Conservation (phyloP, 2,113 vertebrate species). For the Damaliscus lunatus region DNA sequence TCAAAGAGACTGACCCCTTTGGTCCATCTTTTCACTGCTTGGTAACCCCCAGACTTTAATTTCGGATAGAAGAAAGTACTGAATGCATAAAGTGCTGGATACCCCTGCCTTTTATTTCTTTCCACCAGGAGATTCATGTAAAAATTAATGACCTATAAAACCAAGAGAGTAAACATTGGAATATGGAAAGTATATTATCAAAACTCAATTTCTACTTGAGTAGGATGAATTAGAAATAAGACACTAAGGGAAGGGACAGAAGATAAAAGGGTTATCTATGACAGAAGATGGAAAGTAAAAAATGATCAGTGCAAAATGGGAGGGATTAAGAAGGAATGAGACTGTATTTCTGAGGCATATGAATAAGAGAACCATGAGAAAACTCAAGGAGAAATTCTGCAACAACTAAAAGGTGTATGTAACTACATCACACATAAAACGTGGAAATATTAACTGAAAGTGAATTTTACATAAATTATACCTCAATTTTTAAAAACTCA, state of each 20-base stretch:
- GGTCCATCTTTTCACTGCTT: slow-evolving; percentile 91
- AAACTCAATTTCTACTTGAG: not conserved
- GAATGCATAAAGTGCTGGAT: slow-evolving; percentile 87
- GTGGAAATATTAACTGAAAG: not conserved
- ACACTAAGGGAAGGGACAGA: not conserved
- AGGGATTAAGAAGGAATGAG: not conserved
- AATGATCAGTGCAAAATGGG: not conserved
- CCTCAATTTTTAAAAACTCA: not conserved
- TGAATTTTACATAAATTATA: not conserved
- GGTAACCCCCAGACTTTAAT: slow-evolving; percentile 84
- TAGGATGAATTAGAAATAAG: slow-evolving; percentile 1
- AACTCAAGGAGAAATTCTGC: not conserved
- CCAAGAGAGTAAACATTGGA: not conserved
- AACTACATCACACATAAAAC: not conserved
- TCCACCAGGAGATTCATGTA: slow-evolving; percentile 92
- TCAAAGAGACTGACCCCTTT: slow-evolving; percentile 90
- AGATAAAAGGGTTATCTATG: not conserved
- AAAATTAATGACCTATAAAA: slow-evolving; percentile 93
- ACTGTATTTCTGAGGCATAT: not conserved
- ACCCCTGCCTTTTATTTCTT: slow-evolving; percentile 80
- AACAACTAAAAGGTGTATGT: not conserved
- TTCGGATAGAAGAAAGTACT: slow-evolving; percentile 95
- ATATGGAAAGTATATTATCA: not conserved
- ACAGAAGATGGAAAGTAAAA: not conserved
- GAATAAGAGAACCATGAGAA: not conserved